A percentile compares a stretch with the other conserved stretches of the same genome.
phyloP scores from a whole-genome alignment of 2,113 vertebrate species.

The Psittacula cyanocephala region DNA sequence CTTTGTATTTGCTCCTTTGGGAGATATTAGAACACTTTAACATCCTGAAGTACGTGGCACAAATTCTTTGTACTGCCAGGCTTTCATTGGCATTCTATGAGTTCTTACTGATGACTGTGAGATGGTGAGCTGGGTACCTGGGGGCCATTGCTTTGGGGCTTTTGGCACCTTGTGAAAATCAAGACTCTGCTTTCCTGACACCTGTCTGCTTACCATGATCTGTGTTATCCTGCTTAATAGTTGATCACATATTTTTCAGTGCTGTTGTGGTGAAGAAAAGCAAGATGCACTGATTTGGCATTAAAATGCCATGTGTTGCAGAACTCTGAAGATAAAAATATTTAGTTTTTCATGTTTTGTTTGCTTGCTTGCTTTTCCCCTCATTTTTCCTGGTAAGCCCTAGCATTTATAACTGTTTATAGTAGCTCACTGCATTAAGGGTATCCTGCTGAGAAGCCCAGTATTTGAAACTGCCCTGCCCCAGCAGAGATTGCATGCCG shows the following conservation, averaged over 20 bases:
- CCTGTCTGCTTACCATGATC: background rate
- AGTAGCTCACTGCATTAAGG: background rate
- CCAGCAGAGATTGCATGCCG: fast-evolving
- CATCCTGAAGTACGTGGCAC: background rate
- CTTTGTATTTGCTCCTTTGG: background rate
- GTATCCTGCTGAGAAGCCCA: background rate
- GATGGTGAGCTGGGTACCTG: background rate
- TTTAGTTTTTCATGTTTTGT: background rate
- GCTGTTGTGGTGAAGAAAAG: background rate
- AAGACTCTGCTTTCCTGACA: background rate
- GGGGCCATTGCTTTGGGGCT: background rate
- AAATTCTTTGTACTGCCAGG: background rate
- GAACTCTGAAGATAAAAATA: background rate
- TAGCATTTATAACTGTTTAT: background rate
- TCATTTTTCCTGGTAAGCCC: background rate
- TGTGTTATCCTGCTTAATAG: background rate
- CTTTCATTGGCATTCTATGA: background rate
- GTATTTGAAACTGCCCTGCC: background rate
- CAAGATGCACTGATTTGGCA: background rate
- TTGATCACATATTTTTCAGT: background rate
- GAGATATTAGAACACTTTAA: background rate
- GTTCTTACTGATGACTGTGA: background rate
- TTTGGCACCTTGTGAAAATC: background rate
- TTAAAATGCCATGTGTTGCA: background rate
- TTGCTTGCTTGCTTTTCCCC: background rate